These are phyloP conservation scores for Rhodophaea formosa DNA, from an alignment of 2,888 invertebrate genomes.

Conservation along the genomic window DNA sequence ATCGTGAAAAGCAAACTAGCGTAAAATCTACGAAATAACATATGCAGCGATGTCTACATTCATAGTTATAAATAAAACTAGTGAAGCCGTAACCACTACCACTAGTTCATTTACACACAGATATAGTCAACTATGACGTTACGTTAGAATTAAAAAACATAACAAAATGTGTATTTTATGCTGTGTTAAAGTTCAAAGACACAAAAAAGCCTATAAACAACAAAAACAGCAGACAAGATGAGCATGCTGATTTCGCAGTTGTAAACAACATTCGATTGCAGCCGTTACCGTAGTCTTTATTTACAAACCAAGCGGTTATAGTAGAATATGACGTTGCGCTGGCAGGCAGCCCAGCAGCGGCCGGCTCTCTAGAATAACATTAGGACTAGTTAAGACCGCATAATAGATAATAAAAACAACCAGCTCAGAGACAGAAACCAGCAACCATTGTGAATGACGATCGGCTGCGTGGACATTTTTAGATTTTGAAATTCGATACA, in stretches of 20 bases:
- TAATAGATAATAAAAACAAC: neutral
- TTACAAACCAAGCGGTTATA: constrained; percentile 5
- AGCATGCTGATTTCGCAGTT: neutral
- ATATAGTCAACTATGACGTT: too few species aligned
- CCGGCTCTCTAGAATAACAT: constrained; percentile 13
- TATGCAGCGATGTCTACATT: too few species aligned
- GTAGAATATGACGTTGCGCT: constrained; percentile 7
- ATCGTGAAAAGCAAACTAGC: too few species aligned
- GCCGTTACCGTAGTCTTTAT: constrained; percentile 1
- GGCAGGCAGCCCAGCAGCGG: constrained; percentile 2
- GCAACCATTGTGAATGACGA: too few species aligned
- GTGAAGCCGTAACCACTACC: too few species aligned
- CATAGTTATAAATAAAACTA: too few species aligned
- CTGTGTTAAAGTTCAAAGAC: neutral
- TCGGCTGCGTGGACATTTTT: too few species aligned
- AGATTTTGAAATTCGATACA: too few species aligned
- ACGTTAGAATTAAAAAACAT: too few species aligned
- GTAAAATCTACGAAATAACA: too few species aligned
- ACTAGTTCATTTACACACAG: too few species aligned
- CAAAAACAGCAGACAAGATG: neutral
- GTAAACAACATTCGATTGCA: constrained; percentile 1
- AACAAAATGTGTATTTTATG: neutral
- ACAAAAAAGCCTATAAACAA: constrained; percentile 1
- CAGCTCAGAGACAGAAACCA: too few species aligned
- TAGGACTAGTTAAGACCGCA: neutral